Conservation (phyloP, 1,140 invertebrate species). For the Hylyphantes graminicola region DNA sequence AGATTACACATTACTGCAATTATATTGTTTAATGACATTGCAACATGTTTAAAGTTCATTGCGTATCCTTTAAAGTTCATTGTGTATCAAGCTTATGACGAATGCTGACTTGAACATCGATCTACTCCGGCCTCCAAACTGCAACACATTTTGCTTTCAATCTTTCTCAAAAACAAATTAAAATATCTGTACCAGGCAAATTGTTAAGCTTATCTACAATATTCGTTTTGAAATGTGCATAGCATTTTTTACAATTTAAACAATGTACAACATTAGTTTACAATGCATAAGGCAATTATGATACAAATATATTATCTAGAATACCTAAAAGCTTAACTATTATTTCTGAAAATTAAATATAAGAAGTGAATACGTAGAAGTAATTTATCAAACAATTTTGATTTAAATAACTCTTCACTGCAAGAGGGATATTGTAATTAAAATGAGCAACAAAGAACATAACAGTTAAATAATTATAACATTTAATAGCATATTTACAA, state of each 20-base stretch:
- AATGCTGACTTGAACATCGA: slow-evolving; percentile 12
- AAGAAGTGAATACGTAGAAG: not conserved
- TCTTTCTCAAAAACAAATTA: slow-evolving; percentile 20
- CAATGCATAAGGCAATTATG: slow-evolving; percentile 7
- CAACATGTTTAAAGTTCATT: slow-evolving; percentile 25
- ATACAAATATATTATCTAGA: slow-evolving; percentile 22
- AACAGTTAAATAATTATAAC: slow-evolving; percentile 17
- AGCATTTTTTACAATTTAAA: slow-evolving; percentile 37
- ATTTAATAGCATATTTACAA: slow-evolving; percentile 37
- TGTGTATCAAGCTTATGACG: slow-evolving; percentile 33
- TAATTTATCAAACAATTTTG: slow-evolving; percentile 1
- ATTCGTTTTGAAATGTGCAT: slow-evolving; percentile 19
- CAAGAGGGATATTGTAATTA: slow-evolving; percentile 7
- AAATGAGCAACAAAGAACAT: not conserved
- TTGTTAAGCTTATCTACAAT: slow-evolving; percentile 46
- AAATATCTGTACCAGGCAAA: slow-evolving; percentile 33
- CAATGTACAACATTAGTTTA: slow-evolving; percentile 35
- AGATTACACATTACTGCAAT: slow-evolving; percentile 23
- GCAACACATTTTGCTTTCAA: slow-evolving; percentile 22
- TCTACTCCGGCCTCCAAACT: slow-evolving; percentile 4
- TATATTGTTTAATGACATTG: slow-evolving; percentile 6
- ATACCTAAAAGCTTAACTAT: not conserved
- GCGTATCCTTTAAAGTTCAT: not conserved
- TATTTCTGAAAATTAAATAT: not conserved
- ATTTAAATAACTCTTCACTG: slow-evolving; percentile 20